Evolutionary conservation across 2,888 invertebrate species (phyloP).

Genomic region (Ormyrus rosae): DNA sequence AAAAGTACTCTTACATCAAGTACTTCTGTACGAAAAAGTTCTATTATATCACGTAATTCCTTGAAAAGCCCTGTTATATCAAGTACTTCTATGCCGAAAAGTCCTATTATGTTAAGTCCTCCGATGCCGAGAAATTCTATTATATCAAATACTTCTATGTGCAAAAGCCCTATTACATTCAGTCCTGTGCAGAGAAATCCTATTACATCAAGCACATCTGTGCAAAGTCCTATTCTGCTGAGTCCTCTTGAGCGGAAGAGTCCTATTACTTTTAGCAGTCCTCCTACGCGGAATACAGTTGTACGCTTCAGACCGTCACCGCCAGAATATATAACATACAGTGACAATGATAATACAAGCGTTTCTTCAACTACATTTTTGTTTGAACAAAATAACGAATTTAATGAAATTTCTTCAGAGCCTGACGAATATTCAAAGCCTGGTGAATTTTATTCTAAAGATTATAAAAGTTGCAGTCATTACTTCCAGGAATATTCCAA

Average conservation of each 20-base stretch:
- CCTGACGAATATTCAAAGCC: background rate
- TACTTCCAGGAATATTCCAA: background rate
- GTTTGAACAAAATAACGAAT: background rate
- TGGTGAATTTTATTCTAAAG: background rate
- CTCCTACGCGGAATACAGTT: slow-evolving; percentile 27
- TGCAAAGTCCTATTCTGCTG: background rate
- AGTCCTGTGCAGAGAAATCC: background rate
- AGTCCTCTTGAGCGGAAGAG: background rate
- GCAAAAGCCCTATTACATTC: background rate
- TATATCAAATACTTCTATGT: background rate
- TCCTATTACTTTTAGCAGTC: background rate
- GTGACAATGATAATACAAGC: slow-evolving; percentile 11
- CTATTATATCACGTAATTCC: background rate
- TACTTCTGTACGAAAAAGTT: background rate
- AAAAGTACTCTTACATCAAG: background rate
- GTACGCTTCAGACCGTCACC: slow-evolving; percentile 52
- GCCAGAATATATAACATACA: slow-evolving; percentile 31
- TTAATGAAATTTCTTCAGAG: background rate
- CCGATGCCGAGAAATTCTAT: no score
- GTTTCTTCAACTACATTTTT: slow-evolving; percentile 1
- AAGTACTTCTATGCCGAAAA: slow-evolving; percentile 12
- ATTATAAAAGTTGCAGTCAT: no score
- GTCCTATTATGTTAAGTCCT: no score
- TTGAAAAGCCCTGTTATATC: background rate
- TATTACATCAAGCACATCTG: background rate